These are phyloP conservation scores for Tetragonula carbonaria DNA, from an alignment of 2,888 invertebrate species.

Conservation along the genomic window DNA sequence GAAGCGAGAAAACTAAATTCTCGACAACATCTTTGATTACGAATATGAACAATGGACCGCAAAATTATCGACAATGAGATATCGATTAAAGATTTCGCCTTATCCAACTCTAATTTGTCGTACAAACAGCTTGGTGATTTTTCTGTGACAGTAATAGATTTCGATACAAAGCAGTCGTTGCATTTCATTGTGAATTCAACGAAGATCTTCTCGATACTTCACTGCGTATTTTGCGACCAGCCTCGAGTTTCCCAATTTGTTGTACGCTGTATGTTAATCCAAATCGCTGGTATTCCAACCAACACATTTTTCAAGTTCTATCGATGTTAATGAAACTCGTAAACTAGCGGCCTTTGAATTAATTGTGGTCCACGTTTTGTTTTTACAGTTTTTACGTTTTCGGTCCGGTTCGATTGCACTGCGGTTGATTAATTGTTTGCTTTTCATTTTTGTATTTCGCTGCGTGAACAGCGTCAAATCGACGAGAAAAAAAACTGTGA, in stretches of 20 bases:
- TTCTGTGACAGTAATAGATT: too few relatives aligned
- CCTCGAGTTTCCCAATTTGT: neutral
- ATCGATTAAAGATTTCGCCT: too few relatives aligned
- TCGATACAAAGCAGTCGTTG: too few relatives aligned
- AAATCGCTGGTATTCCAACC: neutral
- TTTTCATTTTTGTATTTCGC: neutral
- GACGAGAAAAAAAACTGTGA: neutral
- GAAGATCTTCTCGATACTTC: too few relatives aligned
- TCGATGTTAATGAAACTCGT: constrained; percentile 28
- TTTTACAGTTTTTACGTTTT: neutral
- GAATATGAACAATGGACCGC: too few relatives aligned
- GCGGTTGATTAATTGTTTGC: neutral
- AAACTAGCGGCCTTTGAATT: constrained; percentile 14
- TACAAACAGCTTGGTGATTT: too few relatives aligned
- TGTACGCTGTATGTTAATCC: constrained; percentile 29
- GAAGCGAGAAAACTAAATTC: too few relatives aligned
- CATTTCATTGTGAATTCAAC: too few relatives aligned
- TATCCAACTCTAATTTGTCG: too few relatives aligned
- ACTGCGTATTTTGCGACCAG: neutral
- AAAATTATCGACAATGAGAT: too few relatives aligned
- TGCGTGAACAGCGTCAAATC: neutral
- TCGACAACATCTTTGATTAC: too few relatives aligned
- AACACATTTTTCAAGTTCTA: constrained; percentile 1
- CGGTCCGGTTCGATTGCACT: neutral
- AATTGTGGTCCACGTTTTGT: neutral